Evolutionary conservation across 1,140 invertebrate genomes (phyloP), one percentile per base, ranked within the genome.

Genomic region (Euwallacea fornicatus): DNA sequence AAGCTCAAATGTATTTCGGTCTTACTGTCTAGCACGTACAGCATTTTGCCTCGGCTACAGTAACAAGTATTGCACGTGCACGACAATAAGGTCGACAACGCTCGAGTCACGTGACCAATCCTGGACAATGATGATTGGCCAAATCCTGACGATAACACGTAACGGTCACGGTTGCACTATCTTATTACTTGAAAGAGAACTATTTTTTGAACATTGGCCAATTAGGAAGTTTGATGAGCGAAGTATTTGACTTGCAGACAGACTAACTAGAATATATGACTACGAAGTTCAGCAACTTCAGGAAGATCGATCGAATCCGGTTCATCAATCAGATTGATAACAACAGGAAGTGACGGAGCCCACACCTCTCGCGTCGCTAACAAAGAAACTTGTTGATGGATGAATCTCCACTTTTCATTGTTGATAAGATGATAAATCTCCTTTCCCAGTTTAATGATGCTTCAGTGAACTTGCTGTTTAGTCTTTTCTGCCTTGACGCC

Each of bases 271-370:
- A 33, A 33, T 33, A 33, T 33, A 33, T 33, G 21, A 33, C 21
- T 33, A 33, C 21, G 21, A 33, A 33, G 21, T 33, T 33, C 4
- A 33, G 21, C 21, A 58, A 60, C 11, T 50, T 33, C 21, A 33
- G 21, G 21, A 33, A 74, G 76, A 77, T 77, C 74, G 76, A 77
- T 75, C 60, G 69, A 62, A 73, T 74, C 71, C 68, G 56, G 53
- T 75, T 73, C 76, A 77, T 77, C 76, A 77, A 77, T 77, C 76
- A 77, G 76, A 76, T 75, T 77, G 76, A 77, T 77, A 77, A 77
- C 75, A 77, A 77, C 67, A 73, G 75, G 76, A 77, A 77, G 76
- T 77, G 76, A 77, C 76, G 76, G 74, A 74, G 68, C 70, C 73
- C 61, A 68, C 71, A 76, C 76, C 74, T 76, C 66, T 63, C 68